Conservation (phyloP, 2,797 vertebrate genomes). For the Orestias chungarensis region DNA sequence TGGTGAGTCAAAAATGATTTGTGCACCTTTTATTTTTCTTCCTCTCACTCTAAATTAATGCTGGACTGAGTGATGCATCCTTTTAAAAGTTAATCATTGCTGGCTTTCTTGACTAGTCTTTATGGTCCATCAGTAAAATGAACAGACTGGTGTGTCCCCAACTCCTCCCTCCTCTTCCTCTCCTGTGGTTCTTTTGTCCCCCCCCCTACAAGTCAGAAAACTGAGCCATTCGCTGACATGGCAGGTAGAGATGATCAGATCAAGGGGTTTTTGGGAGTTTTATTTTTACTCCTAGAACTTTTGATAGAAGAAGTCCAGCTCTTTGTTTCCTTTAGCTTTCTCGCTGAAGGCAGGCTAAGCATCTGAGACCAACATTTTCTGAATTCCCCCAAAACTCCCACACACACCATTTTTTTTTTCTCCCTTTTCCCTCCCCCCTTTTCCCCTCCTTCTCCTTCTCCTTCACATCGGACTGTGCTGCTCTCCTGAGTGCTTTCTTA, state of each 20-base stretch:
- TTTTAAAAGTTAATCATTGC: too few species aligned
- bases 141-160: conserved; percentile 48
- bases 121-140: conserved; percentile 52
- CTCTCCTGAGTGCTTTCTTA: conserved; percentile 50
- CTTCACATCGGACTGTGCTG: conserved; percentile 44
- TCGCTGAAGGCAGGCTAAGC: conserved; percentile 36
- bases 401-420: too few species aligned
- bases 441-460: conserved; percentile 2
- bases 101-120: conserved; percentile 7
- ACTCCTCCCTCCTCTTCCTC: conserved; percentile 11
- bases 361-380: conserved; percentile 79
- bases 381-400: conserved; percentile 85
- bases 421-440: conserved; percentile 34
- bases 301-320: conserved; percentile 14
- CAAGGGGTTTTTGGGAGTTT: too few species aligned
- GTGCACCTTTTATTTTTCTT: neutral
- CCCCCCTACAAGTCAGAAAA: conserved; percentile 70
- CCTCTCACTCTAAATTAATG: too few species aligned
- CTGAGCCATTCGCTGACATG: conserved; percentile 63
- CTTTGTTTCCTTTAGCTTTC: conserved; percentile 36
- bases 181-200: conserved; percentile 79
- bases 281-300: too few species aligned
- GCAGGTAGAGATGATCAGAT: too few species aligned
- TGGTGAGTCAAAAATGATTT: conserved; percentile 83
- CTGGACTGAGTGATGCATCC: neutral